Conservation (phyloP, 1,140 invertebrate genomes). For the Zaprionus ghesquierei region DNA sequence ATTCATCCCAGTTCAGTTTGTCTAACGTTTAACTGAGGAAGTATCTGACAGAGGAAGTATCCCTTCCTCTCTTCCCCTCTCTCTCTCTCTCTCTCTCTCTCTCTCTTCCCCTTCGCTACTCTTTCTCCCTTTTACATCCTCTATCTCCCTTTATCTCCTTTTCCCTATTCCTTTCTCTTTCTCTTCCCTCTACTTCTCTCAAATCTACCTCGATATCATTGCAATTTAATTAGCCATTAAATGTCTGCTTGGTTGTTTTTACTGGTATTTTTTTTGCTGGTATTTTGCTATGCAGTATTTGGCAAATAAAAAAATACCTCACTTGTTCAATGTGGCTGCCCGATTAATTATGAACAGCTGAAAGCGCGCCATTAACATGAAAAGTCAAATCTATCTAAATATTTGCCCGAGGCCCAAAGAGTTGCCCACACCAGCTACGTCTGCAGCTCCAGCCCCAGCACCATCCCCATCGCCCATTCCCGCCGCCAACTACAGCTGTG, state of each 20-base stretch:
- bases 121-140: neutral
- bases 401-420: constrained; percentile 72
- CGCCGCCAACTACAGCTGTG: constrained; percentile 5
- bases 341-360: constrained; percentile 81
- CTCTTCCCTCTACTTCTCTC: neutral
- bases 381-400: constrained; percentile 81
- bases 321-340: constrained; percentile 71
- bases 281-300: constrained; percentile 54
- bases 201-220: constrained; percentile 51
- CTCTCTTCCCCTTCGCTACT: constrained; percentile 39
- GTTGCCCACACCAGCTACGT: constrained; percentile 17
- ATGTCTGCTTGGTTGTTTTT: constrained; percentile 69
- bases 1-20: neutral
- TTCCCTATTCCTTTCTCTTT: neutral
- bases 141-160: constrained; percentile 10
- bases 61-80: too few species aligned
- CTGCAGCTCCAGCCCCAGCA: neutral
- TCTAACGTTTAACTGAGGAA: constrained; percentile 4
- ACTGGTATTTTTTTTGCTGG: constrained; percentile 47
- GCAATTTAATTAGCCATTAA: constrained; percentile 75
- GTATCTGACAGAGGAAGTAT: too few species aligned
- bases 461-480: too few species aligned
- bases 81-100: neutral
- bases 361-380: constrained; percentile 80
- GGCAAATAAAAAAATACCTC: constrained; percentile 78